Evolutionary conservation across 1,140 invertebrate genomes (phyloP), one percentile per base, ranked within the genome.

Genomic region (Daktulosphaira vitifoliae): DNA sequence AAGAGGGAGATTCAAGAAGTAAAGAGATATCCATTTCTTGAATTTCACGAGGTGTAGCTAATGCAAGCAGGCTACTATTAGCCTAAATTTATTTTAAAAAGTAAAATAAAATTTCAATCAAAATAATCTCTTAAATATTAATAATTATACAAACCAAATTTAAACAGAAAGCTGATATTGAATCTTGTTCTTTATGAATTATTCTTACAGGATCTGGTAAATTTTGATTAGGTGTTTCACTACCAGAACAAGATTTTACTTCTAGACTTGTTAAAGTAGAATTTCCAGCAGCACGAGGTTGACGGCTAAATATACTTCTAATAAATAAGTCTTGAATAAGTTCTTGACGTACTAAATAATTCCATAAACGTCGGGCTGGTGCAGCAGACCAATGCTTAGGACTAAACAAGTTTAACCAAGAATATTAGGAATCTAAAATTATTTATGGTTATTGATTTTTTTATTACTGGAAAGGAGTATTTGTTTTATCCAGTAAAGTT

Each of bases 141-240:
- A 23, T 56, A 48, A 70, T 76, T 75, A 90, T n/a, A n/a, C n/a
- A n/a, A n/a, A n/a, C 89, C 77, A 88, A 85, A 80, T 96, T 98
- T 46, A 98, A 80, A 73, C 93, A 96, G 80, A 99, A 99, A 33
- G 96, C 90, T 68, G 92, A 87, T 68, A 99, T 97, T 65, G 92
- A 92, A 76, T 99, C 96, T 79, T 97, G 94, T 74, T 99, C 96
- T 78, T 98, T 98, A 74, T 99, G 96, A 67, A 98, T 95, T 68
- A 99, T 93, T 66, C 94, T 82, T 65, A 97, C 90, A 42, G 92
- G 88, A 71, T 90, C 89, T 49, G 84, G 80, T 67, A 84, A 74
- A 66, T 78, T 78, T 66, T 78, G 76, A 50, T 76, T 77, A 16
- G 65, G 65, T 16, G 70, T 70, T 39, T 71, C 71, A 15, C 71